Conservation (phyloP, 2,888 invertebrate genomes). For the Deilephila porcellus region DNA sequence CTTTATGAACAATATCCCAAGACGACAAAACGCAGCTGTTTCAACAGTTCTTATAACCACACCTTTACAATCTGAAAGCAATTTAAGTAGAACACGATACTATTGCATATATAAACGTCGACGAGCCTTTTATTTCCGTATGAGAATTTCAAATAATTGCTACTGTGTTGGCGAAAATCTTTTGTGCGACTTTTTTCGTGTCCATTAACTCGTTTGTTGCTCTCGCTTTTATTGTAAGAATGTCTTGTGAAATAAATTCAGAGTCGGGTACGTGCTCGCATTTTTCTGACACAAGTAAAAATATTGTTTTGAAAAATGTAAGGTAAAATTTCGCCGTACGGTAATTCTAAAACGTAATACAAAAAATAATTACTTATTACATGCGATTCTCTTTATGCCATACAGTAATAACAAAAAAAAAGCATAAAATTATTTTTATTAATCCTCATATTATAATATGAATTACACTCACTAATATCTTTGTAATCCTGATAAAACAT, state of each 20-base stretch:
- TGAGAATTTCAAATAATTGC: conserved; percentile 33
- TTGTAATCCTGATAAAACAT: background rate
- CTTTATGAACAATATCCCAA: background rate
- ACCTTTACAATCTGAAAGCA: conserved; percentile 16
- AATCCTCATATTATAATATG: too few species aligned
- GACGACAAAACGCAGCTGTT: background rate
- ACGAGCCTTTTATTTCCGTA: conserved; percentile 30
- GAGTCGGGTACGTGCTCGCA: conserved; percentile 14
- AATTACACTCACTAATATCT: too few species aligned
- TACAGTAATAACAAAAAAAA: too few species aligned
- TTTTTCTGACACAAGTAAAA: conserved; percentile 6
- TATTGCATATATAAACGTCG: conserved; percentile 19
- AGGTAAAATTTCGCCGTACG: background rate
- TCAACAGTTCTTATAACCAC: background rate
- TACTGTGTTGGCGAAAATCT: conserved; percentile 33
- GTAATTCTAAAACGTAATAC: background rate
- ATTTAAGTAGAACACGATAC: conserved; percentile 20
- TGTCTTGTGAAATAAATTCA: conserved; percentile 29
- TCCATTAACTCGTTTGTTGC: conserved; percentile 31
- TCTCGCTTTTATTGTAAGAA: conserved; percentile 25
- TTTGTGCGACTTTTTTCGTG: conserved; percentile 31
- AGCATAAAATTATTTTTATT: too few species aligned
- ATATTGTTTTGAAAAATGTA: conserved; percentile 5
- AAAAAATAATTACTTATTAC: too few species aligned
- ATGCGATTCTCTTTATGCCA: too few species aligned